Base-by-base conservation (phyloP, 2,113 vertebrate genomes). In the Festucalex cinctus region DNA sequence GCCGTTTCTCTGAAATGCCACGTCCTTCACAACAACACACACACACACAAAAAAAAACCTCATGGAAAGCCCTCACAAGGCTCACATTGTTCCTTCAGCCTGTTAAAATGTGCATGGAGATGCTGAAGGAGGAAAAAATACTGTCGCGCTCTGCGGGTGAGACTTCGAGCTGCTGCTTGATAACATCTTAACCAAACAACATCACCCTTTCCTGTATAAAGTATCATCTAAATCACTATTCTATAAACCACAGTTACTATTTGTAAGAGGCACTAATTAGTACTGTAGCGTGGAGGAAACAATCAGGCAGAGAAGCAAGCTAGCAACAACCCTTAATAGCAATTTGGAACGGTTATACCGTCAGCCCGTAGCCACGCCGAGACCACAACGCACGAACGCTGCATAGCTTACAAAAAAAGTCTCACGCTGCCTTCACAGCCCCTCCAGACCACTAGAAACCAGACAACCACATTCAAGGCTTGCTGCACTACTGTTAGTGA, bases 31-130 rank as follows among this genome's bases (percentile, higher is more conserved):
- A 83, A 84, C 77, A 78, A 68, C n/a, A n/a, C n/a, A n/a, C n/a
- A n/a, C n/a, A n/a, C n/a, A n/a, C n/a, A 84, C 35, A 32, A 84
- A 83, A 77, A 83, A 37, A 41, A 84, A 83, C 74, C 22, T 66
- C 82, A 82, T 80, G 83, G 83, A 86, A 85, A 89, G 76, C 66
- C 64, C 67, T 79, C 80, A 88, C 85, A 90, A 86, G 78, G 85
- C 83, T 74, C 83, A 80, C 85, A 88, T 90, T 90, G 88, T 89
- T 88, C 82, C 69, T 35, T 54, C 0, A 63, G 69, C 76, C 74
- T 69, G 68, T 82, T 83, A 79, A 88, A 86, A 82, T 80, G 77
- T 69, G 81, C 74, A 80, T 70, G 74, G 79, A 79, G 70, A 77
- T 51, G 43, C 46, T 84, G 48, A 20, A 12, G 46, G 46, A 56